A percentile compares a stretch with the other conserved stretches of the same genome.
Evolutionary conservation across 2,113 vertebrate genomes (phyloP).

Genomic region (Eulemur rufifrons): DNA sequence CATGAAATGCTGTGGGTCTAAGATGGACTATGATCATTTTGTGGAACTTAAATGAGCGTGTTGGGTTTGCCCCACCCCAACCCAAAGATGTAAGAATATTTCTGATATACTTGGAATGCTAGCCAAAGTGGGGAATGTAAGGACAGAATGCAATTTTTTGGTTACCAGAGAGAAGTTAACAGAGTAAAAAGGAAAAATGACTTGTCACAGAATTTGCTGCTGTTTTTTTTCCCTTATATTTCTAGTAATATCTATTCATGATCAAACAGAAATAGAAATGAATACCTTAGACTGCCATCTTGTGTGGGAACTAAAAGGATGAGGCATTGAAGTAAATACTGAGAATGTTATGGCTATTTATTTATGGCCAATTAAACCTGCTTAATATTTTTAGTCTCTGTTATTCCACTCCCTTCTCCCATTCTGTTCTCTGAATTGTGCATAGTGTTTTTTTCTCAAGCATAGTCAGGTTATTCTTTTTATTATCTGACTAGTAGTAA

Average conservation of each 20-base stretch:
- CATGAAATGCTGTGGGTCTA: neutral
- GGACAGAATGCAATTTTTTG: neutral
- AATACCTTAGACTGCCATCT: slow-evolving; percentile 81
- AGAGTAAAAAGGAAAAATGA: neutral
- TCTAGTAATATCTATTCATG: slow-evolving; percentile 70
- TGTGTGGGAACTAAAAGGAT: slow-evolving; percentile 78
- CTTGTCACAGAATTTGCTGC: slow-evolving; percentile 63
- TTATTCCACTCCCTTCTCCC: neutral
- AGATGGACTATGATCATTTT: neutral
- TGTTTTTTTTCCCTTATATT: slow-evolving; percentile 70
- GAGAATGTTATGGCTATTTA: slow-evolving; percentile 64
- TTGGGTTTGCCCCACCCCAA: neutral
- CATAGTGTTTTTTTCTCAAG: slow-evolving; percentile 60
- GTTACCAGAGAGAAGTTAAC: slow-evolving; percentile 38
- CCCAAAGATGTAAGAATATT: neutral
- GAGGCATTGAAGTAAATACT: slow-evolving; percentile 56
- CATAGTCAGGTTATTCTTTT: slow-evolving; percentile 38
- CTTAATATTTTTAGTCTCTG: slow-evolving; percentile 55
- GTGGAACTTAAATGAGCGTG: neutral
- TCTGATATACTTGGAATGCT: neutral
- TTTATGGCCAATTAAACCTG: slow-evolving; percentile 42
- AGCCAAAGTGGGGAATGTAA: neutral
- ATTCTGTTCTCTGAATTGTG: slow-evolving; percentile 22
- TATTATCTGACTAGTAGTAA: slow-evolving; percentile 50
- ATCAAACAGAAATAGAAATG: slow-evolving; percentile 75